These are phyloP conservation scores for Apis cerana DNA, from an alignment of 1,140 invertebrate genomes.

Conservation along the genomic window DNA sequence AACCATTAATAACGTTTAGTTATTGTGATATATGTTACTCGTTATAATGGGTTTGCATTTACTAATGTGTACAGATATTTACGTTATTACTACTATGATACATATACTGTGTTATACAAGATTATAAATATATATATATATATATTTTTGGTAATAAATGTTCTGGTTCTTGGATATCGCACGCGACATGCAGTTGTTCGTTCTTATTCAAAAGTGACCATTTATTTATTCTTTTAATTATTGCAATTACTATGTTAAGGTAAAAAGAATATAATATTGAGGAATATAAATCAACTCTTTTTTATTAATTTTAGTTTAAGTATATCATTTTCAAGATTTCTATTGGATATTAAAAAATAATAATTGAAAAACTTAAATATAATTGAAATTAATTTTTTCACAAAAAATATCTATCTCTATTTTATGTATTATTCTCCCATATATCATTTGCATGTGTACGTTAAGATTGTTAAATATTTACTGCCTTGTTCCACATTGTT, in stretches of 20 bases:
- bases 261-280: not conserved
- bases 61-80: conserved; percentile 42
- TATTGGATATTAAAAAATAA: too few relatives aligned
- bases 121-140: conserved; percentile 34
- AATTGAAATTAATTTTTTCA: too few relatives aligned
- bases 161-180: conserved; percentile 54
- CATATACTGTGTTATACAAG: conserved; percentile 55
- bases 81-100: conserved; percentile 20
- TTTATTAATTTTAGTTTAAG: too few relatives aligned
- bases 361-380: too few relatives aligned
- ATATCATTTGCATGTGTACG: too few relatives aligned
- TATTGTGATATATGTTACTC: conserved; percentile 7
- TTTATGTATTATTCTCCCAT: too few relatives aligned
- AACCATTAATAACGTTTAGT: conserved; percentile 29
- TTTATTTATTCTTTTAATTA: not conserved
- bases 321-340: too few relatives aligned
- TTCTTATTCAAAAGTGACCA: conserved; percentile 43
- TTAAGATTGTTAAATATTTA: too few relatives aligned
- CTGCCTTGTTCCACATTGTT: too few relatives aligned
- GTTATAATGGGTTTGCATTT: not conserved
- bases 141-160: conserved; percentile 59
- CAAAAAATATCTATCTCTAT: too few relatives aligned
- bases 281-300: not conserved
- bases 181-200: conserved; percentile 59
- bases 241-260: not conserved